Evolutionary conservation across 2,888 invertebrate genomes (phyloP), one percentile per base, ranked within the genome.

Genomic region (Isotomurus palustris): DNA sequence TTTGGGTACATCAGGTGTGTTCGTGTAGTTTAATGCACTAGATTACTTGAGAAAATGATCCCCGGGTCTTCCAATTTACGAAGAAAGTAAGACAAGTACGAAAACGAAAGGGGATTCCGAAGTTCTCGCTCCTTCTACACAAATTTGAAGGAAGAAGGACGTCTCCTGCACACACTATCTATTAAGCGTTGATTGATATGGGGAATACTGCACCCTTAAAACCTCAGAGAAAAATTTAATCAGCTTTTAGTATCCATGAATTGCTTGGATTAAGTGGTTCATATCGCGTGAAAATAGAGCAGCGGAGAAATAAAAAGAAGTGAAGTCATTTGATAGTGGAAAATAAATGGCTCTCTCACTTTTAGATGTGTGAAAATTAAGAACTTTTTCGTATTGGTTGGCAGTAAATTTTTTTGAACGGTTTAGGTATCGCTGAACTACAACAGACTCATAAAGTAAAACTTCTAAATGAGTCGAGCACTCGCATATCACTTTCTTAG

Each of bases 391-490:
- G 48, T 36, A 53, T 40, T 53, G 43, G 53, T 49, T 58, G 49
- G 27, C 44, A 17, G 24, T 41, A 40, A 35, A 43, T 45, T 54
- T 45, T 43, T 41, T 53, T 49, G 48, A 48, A 56, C 40, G 53
- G 49, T 48, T 52, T 53, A 60, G 56, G 56, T 56, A 52, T 60
- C 60, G 27, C 6, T 32, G 48, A 45, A 38, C 24, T 28, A 41
- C 17, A n/a, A n/a, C n/a, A n/a, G n/a, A n/a, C 49, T 58, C 58
- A 58, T 49, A 53, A 49, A 54, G 24, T 41, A 53, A 58, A 49
- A 49, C 48, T 49, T 49, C 48, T 29, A 49, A 49, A 49, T 49
- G 32, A 49, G n/a, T n/a, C n/a, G n/a, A n/a, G n/a, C n/a, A n/a
- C n/a, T n/a, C n/a, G n/a, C n/a, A n/a, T n/a, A n/a, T n/a, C n/a